Evolutionary conservation across 2,797 vertebrate species (phyloP), one percentile per base, ranked within the genome.

Genomic region (Phrynocephalus forsythii): DNA sequence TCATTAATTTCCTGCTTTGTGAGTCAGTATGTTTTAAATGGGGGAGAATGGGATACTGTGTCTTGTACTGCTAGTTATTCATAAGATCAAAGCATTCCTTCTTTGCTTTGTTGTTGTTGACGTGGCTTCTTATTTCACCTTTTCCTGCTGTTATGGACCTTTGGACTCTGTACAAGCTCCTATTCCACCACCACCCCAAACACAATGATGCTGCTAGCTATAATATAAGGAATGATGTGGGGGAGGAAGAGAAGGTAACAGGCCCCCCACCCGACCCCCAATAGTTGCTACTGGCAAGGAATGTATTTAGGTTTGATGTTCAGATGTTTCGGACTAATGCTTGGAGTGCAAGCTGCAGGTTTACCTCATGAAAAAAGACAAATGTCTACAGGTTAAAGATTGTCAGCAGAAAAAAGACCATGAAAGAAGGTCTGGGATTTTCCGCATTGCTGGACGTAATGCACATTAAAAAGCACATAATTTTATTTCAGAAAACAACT

Each of bases 31-130:
- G 22, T 71, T 38, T 78, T 67, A 66, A 88, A 50, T 50, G 38
- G 69, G 38, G 56, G 10, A 79, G 52, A 63, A 85, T 87, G 77
- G 67, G 87, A 38, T 84, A 94, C 90, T 90, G 72, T 90, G 90
- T 73, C 85, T 93, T 82, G 89, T 92, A 92, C 87, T 87, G 85
- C 89, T 88, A 84, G 92, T 90, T 94, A 90, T 94, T 96, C 93
- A 68, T 91, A 85, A 95, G 95, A 96, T 95, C 95, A 97, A 96
- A 96, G 95, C 95, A 94, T 97, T 97, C 87, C 33, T 90, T 92
- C 94, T 97, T 24, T 95, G 94, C 96, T 96, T 95, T 94, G 95
- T 94, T 95, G 86, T 85, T 94, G 92, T 95, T 96, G 92, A 94
- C 92, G 89, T 92, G 94, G 94, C 94, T 95, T 95, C 91, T 90